Conservation (phyloP, 2,797 vertebrate species). For the Sebastes jordani region DNA sequence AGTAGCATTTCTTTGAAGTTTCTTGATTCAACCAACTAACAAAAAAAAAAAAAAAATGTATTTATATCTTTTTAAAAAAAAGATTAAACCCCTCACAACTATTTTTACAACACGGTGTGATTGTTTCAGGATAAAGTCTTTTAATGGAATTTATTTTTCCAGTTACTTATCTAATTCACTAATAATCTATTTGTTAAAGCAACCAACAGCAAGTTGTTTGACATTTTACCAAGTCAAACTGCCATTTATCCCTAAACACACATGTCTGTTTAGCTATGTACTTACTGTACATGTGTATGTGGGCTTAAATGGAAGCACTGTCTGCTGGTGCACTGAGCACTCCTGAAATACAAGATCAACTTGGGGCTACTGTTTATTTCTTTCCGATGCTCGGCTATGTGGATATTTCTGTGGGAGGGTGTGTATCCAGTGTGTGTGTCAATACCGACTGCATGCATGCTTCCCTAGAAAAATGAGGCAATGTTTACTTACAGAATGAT, state of each 20-base stretch:
- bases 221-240: neutral
- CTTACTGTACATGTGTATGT: neutral
- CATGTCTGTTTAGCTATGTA: neutral
- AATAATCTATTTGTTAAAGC: neutral
- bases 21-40: neutral
- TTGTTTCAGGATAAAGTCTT: neutral
- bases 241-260: neutral
- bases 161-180: neutral
- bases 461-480: neutral
- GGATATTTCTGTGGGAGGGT: neutral
- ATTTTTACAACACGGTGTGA: neutral
- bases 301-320: neutral
- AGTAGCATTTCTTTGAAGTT: neutral
- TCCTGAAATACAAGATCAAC: slow-evolving; percentile 13
- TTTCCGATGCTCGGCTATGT: neutral
- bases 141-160: too few species aligned
- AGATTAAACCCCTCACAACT: neutral
- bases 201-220: neutral
- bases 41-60: neutral
- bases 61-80: neutral
- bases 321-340: neutral
- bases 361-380: neutral
- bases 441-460: neutral
- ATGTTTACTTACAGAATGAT: slow-evolving; percentile 51
- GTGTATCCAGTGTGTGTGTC: neutral